phyloP scores from a whole-genome alignment of 2,113 vertebrate species.

The Oncorhynchus masou region DNA sequence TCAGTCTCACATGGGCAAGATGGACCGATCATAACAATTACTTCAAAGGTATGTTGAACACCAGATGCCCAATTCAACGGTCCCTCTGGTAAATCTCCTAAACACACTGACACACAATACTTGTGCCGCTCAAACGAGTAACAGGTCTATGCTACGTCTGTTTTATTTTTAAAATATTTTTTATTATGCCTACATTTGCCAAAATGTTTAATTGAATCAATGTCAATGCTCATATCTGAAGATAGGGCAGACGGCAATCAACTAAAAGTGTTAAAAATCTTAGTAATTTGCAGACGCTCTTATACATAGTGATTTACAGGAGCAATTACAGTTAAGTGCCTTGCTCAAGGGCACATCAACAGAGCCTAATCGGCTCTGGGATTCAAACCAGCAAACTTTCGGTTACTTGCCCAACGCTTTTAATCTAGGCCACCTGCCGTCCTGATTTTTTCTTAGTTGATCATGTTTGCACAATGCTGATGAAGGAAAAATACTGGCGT shows the following conservation, averaged over 20 bases:
- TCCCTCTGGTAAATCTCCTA: background rate
- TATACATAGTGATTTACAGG: too few species aligned
- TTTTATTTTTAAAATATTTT: background rate
- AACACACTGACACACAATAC: background rate
- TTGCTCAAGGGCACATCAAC: too few species aligned
- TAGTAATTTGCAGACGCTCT: too few species aligned
- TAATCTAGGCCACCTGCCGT: too few species aligned
- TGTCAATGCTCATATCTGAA: background rate
- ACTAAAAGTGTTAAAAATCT: too few species aligned
- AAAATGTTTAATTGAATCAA: background rate
- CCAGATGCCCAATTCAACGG: background rate
- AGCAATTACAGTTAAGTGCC: too few species aligned
- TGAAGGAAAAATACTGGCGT: too few species aligned
- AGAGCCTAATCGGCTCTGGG: too few species aligned
- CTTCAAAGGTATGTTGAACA: slow-evolving; percentile 61
- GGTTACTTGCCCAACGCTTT: too few species aligned
- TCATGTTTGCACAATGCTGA: too few species aligned
- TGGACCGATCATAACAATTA: slow-evolving; percentile 52
- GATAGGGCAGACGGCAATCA: background rate
- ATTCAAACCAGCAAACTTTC: too few species aligned
- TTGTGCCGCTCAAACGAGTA: background rate
- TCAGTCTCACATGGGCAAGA: slow-evolving; percentile 36
- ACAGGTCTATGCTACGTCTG: background rate
- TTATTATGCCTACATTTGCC: background rate
- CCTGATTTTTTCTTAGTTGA: too few species aligned